A percentile compares a stretch with the other conserved stretches of the same genome.
These are phyloP conservation scores for Archilochus colubris DNA, from an alignment of 2,113 vertebrate species.

Conservation along the genomic window DNA sequence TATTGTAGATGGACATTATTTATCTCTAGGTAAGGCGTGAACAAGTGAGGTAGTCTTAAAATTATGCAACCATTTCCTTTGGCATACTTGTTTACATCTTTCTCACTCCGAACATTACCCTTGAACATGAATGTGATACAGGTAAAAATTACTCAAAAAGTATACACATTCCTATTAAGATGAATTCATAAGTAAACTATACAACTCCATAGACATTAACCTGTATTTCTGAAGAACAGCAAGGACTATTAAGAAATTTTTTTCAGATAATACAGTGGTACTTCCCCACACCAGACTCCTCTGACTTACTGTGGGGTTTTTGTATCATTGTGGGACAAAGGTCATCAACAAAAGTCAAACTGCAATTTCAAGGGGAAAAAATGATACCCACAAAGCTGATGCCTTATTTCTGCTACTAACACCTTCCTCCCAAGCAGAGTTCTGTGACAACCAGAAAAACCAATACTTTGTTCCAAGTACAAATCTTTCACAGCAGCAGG, in stretches of 20 bases:
- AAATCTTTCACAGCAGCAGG: neutral
- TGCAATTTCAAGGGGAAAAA: neutral
- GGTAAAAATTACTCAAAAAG: neutral
- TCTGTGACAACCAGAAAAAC: neutral
- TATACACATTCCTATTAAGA: no score
- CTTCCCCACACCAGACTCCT: neutral
- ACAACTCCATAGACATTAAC: neutral
- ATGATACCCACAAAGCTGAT: rapidly evolving
- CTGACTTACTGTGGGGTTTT: neutral
- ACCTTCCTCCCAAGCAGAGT: neutral
- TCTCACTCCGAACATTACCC: neutral
- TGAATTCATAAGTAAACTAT: neutral
- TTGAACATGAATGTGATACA: rapidly evolving
- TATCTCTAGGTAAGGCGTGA: neutral
- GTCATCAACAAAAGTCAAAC: neutral
- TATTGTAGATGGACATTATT: neutral
- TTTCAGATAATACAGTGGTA: neutral
- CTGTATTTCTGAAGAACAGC: neutral
- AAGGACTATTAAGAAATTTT: neutral
- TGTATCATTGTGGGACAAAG: neutral
- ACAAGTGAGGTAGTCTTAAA: neutral
- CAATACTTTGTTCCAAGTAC: neutral
- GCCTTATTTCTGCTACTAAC: neutral
- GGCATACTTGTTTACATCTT: neutral
- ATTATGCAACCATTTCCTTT: rapidly evolving